These are phyloP conservation scores for Leptinotarsa undecemlineata DNA, from an alignment of 1,140 invertebrate species.

Conservation along the genomic window DNA sequence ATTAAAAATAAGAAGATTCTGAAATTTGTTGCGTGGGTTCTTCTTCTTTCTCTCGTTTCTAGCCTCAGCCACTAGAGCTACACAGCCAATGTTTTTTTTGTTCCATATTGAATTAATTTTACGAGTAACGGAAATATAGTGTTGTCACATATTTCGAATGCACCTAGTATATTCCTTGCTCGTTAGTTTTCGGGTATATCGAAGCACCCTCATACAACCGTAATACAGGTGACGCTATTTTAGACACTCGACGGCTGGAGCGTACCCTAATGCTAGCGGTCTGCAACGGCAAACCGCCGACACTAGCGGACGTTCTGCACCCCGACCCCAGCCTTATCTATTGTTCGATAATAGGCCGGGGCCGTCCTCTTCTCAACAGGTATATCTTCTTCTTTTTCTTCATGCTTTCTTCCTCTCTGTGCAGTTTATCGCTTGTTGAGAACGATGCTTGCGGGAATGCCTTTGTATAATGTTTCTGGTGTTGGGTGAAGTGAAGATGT, in stretches of 20 bases:
- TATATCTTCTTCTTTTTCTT: conserved; percentile 31
- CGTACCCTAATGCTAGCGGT: conserved; percentile 48
- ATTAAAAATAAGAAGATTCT: no score
- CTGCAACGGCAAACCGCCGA: conserved; percentile 48
- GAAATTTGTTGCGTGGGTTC: no score
- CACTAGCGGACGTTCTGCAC: conserved; percentile 42
- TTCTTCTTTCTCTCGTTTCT: no score
- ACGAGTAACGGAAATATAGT: no score
- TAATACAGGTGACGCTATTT: conserved; percentile 12
- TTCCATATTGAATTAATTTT: no score
- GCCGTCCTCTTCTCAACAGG: conserved; percentile 49
- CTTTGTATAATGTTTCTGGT: not conserved
- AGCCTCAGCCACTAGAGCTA: no score
- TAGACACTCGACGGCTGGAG: conserved; percentile 51
- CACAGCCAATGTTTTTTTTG: no score
- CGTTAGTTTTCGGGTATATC: not conserved
- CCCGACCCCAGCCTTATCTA: conserved; percentile 42
- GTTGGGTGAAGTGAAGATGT: no score
- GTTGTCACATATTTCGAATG: not conserved
- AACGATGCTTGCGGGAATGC: conserved; percentile 26
- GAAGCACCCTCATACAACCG: not conserved
- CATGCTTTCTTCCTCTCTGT: not conserved
- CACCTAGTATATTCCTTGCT: not conserved
- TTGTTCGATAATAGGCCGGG: conserved; percentile 39
- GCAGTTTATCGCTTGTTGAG: conserved; percentile 17